Evolutionary conservation across 2,113 vertebrate genomes (phyloP).

Genomic region (Setophaga coronata): DNA sequence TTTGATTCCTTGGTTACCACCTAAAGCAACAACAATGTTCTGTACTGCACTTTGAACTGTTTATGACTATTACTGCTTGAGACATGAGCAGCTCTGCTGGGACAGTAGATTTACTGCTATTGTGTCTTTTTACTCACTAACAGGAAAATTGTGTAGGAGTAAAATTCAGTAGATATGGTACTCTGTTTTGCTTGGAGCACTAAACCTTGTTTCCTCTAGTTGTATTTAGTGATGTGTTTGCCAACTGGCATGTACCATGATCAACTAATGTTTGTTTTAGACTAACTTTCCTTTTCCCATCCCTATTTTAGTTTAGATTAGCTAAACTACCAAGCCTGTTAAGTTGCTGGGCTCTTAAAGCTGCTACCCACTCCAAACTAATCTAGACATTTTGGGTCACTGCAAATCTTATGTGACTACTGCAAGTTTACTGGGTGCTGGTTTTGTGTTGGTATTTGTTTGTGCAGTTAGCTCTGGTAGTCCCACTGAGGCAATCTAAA

Average conservation of each 20-base stretch:
- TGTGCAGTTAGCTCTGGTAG: background rate
- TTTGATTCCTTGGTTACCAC: background rate
- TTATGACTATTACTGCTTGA: background rate
- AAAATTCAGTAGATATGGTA: background rate
- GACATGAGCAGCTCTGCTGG: background rate
- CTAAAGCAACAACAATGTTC: background rate
- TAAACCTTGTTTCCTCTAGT: background rate
- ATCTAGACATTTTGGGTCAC: fast-evolving
- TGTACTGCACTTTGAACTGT: background rate
- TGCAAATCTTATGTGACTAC: background rate
- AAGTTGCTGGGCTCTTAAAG: background rate
- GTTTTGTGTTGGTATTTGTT: background rate
- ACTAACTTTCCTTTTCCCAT: background rate
- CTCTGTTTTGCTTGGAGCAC: background rate
- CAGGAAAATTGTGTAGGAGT: background rate
- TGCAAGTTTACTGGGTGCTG: background rate
- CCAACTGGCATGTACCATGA: background rate
- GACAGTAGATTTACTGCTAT: background rate
- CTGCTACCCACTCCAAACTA: background rate
- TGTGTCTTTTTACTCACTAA: background rate
- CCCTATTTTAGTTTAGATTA: background rate
- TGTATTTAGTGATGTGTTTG: background rate
- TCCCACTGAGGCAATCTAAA: background rate
- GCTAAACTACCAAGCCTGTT: background rate
- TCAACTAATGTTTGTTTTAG: background rate